Evolutionary conservation across 2,113 vertebrate species (phyloP).

Genomic region (Anarrhichthys ocellatus): DNA sequence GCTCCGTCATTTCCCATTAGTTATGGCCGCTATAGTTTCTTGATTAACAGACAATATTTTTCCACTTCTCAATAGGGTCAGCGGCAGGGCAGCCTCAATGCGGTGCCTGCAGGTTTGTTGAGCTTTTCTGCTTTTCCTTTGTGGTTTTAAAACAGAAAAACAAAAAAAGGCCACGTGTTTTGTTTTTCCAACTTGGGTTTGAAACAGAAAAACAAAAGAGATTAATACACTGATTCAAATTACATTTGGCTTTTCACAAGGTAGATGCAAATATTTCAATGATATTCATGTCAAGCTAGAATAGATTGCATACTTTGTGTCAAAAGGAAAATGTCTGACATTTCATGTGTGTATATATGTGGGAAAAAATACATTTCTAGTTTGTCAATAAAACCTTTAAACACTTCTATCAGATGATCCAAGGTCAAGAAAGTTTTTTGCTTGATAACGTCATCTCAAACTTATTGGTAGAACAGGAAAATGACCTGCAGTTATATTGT

Average conservation of each 20-base stretch:
- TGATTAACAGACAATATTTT: not conserved
- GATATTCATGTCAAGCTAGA: slow-evolving; percentile 28
- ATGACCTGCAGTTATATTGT: not conserved
- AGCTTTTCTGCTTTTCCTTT: not conserved
- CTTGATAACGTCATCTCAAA: not conserved
- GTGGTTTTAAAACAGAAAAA: not conserved
- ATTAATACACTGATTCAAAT: not conserved
- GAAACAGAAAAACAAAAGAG: too few relatives aligned
- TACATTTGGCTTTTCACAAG: slow-evolving; percentile 40
- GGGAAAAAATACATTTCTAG: slow-evolving; percentile 2
- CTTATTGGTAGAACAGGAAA: not conserved
- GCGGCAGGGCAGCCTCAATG: not conserved
- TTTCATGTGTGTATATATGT: not conserved
- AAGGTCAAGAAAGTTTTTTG: not conserved
- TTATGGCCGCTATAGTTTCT: not conserved
- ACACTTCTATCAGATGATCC: not conserved
- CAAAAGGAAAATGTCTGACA: not conserved
- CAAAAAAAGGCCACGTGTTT: too few relatives aligned
- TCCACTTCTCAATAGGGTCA: not conserved
- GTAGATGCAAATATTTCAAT: slow-evolving; percentile 34
- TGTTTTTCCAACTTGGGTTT: too few relatives aligned
- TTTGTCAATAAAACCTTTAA: slow-evolving; percentile 4
- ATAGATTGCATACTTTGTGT: slow-evolving; percentile 18
- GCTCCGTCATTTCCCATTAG: not conserved
- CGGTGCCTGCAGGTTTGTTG: not conserved